Evolutionary conservation across 2,888 invertebrate genomes (phyloP).

Genomic region (Synergus laeviventris): DNA sequence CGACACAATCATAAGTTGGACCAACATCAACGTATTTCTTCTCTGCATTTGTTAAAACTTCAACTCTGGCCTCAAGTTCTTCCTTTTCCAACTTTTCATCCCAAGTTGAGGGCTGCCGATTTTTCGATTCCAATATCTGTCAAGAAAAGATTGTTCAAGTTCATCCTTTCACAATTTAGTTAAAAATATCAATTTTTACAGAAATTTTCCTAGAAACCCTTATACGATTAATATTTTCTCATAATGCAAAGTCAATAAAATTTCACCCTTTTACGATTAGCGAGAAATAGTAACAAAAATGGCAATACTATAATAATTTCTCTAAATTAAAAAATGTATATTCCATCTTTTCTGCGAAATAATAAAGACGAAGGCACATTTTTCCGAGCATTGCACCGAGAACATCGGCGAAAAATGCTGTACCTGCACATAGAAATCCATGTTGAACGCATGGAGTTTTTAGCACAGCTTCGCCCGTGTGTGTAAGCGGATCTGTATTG

Average conservation of each 20-base stretch:
- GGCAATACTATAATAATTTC: neutral
- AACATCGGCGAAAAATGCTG: neutral
- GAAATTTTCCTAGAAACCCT: too few species aligned
- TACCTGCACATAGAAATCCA: neutral
- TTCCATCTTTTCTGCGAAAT: neutral
- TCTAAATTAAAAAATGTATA: neutral
- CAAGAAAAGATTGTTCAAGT: conserved; percentile 42
- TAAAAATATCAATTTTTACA: conserved; percentile 10
- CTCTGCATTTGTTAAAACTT: conserved; percentile 88
- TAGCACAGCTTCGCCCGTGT: conserved; percentile 6
- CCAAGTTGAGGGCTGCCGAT: conserved; percentile 78
- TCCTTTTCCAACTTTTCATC: conserved; percentile 91
- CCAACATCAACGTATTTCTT: conserved; percentile 93
- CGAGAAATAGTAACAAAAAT: neutral
- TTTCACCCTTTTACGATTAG: neutral
- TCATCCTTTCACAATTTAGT: conserved; percentile 44
- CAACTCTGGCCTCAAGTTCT: conserved; percentile 91
- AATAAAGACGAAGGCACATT: neutral
- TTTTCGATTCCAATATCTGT: conserved; percentile 84
- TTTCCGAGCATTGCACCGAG: neutral
- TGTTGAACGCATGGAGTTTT: neutral
- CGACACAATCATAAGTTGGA: conserved; percentile 94
- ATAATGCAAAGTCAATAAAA: too few species aligned
- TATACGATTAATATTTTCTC: too few species aligned
- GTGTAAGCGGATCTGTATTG: neutral